Percentiles rank a stretch among this genome's conserved stretches.
Conservation (phyloP, 2,797 vertebrate species). For the Vireo griseus region DNA sequence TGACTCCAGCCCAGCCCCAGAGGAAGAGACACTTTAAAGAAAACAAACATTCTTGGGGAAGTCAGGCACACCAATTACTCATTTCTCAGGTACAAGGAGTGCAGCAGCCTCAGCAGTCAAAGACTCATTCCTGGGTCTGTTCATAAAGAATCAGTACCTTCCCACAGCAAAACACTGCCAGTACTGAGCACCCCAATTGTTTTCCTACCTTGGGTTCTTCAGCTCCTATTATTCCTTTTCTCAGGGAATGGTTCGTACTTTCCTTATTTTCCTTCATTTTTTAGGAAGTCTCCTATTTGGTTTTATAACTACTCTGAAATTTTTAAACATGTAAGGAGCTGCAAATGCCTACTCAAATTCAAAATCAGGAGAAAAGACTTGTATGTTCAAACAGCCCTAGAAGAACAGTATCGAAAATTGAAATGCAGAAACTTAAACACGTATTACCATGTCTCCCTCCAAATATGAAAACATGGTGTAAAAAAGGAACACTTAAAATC, state of each 20-base stretch:
- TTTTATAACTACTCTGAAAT: neutral
- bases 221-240: neutral
- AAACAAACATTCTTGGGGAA: neutral
- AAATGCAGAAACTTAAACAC: neutral
- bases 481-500: neutral
- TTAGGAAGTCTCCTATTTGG: neutral
- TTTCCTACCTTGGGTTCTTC: neutral
- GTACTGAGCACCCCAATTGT: neutral
- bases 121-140: neutral
- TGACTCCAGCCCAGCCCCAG: neutral
- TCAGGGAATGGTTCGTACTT: neutral
- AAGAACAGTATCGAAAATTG: neutral
- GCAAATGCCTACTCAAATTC: neutral
- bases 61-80: neutral
- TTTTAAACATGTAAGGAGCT: neutral
- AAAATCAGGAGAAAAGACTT: neutral
- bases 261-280: neutral
- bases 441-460: neutral
- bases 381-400: neutral
- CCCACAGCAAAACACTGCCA: neutral
- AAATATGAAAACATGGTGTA: neutral
- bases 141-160: neutral
- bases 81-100: neutral
- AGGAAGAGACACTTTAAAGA: neutral
- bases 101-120: neutral